These are phyloP conservation scores for Danio choprae DNA, from an alignment of 2,797 vertebrate species.

Conservation along the genomic window DNA sequence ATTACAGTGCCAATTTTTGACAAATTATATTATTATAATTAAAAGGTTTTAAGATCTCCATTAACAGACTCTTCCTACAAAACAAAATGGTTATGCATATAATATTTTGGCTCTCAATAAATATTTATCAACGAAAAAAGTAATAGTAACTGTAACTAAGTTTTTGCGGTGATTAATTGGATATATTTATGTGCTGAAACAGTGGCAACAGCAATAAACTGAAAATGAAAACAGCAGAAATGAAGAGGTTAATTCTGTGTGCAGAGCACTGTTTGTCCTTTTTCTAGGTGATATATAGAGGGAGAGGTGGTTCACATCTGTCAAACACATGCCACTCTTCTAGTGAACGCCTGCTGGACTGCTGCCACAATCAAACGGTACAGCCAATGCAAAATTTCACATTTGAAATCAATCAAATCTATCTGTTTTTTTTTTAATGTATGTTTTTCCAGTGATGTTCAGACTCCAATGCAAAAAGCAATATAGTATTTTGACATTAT, in stretches of 20 bases:
- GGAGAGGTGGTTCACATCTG: conserved; percentile 67
- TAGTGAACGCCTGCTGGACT: conserved; percentile 64
- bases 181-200: background rate
- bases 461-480: background rate
- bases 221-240: conserved; percentile 28
- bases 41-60: background rate
- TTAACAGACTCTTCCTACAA: background rate
- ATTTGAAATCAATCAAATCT: background rate
- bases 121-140: background rate
- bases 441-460: background rate
- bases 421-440: background rate
- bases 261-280: conserved; percentile 60
- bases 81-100: background rate
- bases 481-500: background rate
- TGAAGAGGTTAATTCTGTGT: conserved; percentile 77
- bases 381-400: background rate
- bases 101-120: background rate
- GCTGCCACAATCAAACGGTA: conserved; percentile 43
- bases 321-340: conserved; percentile 73
- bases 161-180: background rate
- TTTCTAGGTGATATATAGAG: conserved; percentile 58
- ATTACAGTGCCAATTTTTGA: background rate
- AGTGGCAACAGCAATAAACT: background rate
- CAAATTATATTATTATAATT: background rate
- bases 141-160: background rate